Conservation (phyloP, 1,140 invertebrate genomes). For the Hesperophylax magnus region DNA sequence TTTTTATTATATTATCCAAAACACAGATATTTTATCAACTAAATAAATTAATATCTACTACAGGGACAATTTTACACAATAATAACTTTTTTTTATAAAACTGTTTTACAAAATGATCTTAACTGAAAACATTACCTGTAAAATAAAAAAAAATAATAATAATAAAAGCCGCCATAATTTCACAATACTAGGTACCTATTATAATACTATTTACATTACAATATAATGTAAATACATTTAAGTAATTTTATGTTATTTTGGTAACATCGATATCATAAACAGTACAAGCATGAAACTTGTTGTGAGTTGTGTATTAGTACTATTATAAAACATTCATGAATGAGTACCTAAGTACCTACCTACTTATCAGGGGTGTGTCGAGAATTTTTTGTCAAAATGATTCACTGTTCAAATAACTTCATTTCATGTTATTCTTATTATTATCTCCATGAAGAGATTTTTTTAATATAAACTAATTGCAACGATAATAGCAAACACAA, state of each 20-base stretch:
- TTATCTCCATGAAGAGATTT: no score
- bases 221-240: not conserved
- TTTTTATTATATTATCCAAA: conserved; percentile 28
- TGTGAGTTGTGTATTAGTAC: not conserved
- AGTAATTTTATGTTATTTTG: conserved; percentile 21
- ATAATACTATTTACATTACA: conserved; percentile 25
- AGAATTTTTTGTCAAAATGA: not conserved
- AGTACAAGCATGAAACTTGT: not conserved
- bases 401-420: no score
- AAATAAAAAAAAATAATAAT: not conserved
- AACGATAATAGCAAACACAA: no score
- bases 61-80: conserved; percentile 16
- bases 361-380: not conserved
- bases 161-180: not conserved
- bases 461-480: not conserved
- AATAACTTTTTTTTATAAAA: not conserved
- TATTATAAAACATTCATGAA: not conserved
- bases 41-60: conserved; percentile 37
- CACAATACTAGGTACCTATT: not conserved
- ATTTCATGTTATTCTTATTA: no score
- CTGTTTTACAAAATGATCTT: not conserved
- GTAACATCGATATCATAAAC: conserved; percentile 1
- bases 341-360: not conserved
- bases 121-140: not conserved
- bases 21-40: conserved; percentile 20